Percentiles rank a stretch among this genome's conserved stretches.
phyloP scores from a whole-genome alignment of 2,113 vertebrate genomes.

The Todiramphus chloris region DNA sequence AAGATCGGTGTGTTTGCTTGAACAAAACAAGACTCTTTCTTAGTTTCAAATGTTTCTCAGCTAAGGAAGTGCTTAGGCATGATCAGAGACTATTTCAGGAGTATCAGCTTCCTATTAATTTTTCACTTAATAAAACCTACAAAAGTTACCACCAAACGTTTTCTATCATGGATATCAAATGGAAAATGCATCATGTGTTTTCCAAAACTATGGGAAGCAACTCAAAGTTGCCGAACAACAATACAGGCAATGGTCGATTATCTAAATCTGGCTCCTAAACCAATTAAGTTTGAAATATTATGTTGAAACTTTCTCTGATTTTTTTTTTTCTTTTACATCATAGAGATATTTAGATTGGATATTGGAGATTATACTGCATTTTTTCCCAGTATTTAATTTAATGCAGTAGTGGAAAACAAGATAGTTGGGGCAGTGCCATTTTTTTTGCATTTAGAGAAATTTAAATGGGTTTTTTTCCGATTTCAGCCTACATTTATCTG shows the following conservation, averaged over 20 bases:
- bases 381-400: slow-evolving; percentile 58
- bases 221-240: slow-evolving; percentile 67
- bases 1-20: slow-evolving; percentile 36
- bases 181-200: slow-evolving; percentile 43
- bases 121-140: slow-evolving; percentile 30
- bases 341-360: slow-evolving; percentile 25
- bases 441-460: slow-evolving; percentile 22
- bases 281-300: slow-evolving; percentile 69
- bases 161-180: slow-evolving; percentile 39
- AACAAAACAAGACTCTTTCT: slow-evolving; percentile 55
- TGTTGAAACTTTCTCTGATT: slow-evolving; percentile 12
- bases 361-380: slow-evolving; percentile 15
- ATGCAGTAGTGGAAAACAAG: slow-evolving; percentile 48
- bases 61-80: slow-evolving; percentile 1
- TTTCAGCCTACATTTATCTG: slow-evolving; percentile 23
- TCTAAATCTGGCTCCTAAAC: slow-evolving; percentile 57
- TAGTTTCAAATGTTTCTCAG: slow-evolving; percentile 51
- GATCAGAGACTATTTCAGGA: slow-evolving; percentile 55
- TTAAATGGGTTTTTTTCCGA: slow-evolving; percentile 16
- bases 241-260: slow-evolving; percentile 53
- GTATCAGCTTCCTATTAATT: slow-evolving; percentile 28
- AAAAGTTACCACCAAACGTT: slow-evolving; percentile 47
- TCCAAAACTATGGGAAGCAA: slow-evolving; percentile 49
- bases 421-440: slow-evolving; percentile 48
- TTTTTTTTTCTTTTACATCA: slow-evolving; percentile 24